Evolutionary conservation across 2,797 vertebrate genomes (phyloP), one percentile per base, ranked within the genome.

Genomic region (Sibirionetta formosa): DNA sequence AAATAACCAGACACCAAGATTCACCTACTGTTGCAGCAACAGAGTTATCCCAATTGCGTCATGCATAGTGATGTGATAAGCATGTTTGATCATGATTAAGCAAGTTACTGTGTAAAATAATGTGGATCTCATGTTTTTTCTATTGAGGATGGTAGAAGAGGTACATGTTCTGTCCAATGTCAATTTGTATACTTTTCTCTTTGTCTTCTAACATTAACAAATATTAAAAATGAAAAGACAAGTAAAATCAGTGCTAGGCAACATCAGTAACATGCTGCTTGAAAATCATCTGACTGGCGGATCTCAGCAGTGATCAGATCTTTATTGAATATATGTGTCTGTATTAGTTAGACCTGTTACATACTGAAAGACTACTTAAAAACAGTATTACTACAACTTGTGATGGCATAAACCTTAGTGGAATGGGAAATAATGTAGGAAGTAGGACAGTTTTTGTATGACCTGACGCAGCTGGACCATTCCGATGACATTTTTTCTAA

Each of bases 1-100:
- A 93, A 81, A 91, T 84, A 93, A 69, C 71, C 14, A 56, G 77
- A 63, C 58, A 44, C 31, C 58, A 60, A 56, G 91, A 73, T 93
- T 88, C 77, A 88, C 61, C 54, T 19, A 9, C 65, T 63, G 54
- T 56, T 54, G 73, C 56, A 38, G 54, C 46, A 93, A 66, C 29
- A 0, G 2, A 82, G 65, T 68, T 80, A 71, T 29, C 0, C 1
- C 84, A 75, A 57, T 86, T 86, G n/a, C 4, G 1, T 91, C 53
- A 33, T 63, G 60, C 42, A 79, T 73, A 42, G 70, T 64, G 70
- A 38, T 66, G 58, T 48, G 85, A 58, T 88, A 91, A 65, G 58
- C 15, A 1, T 84, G 54, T 90, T 92, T 92, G 75, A 57, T 94
- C 22, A 8, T 40, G 63, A 86, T 92, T 90, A 86, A 90, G 54